Evolutionary conservation across 2,888 invertebrate species (phyloP).

Genomic region (Venusia cambrica): DNA sequence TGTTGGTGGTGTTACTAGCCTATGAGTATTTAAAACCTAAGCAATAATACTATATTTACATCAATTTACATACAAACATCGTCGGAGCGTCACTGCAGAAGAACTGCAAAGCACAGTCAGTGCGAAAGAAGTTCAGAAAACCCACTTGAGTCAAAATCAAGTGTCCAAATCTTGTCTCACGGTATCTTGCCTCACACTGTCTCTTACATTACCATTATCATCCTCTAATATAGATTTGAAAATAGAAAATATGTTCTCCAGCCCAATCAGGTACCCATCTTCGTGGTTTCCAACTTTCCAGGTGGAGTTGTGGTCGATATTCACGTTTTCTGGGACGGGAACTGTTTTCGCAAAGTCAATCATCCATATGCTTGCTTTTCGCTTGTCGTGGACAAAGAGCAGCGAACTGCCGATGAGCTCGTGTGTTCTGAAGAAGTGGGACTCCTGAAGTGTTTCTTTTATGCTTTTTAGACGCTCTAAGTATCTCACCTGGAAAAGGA

Average conservation of each 20-base stretch:
- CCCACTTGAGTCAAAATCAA: constrained; percentile 47
- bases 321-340: constrained; percentile 86
- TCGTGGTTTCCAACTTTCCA: constrained; percentile 98
- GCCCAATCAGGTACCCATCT: constrained; percentile 96
- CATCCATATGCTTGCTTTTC: constrained; percentile 95
- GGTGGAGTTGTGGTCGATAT: constrained; percentile 88
- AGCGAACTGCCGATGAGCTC: constrained; percentile 97
- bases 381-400: constrained; percentile 95
- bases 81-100: constrained; percentile 32
- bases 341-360: constrained; percentile 99
- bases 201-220: constrained; percentile 64
- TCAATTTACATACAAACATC: constrained; percentile 44
- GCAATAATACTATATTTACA: constrained; percentile 71
- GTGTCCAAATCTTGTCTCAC: constrained; percentile 69
- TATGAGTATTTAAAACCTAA: constrained; percentile 73
- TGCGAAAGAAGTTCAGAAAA: constrained; percentile 45
- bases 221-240: constrained; percentile 84
- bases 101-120: constrained; percentile 40
- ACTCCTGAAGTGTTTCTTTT: constrained; percentile 89
- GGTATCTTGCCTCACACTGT: constrained; percentile 60
- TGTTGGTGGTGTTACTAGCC: constrained; percentile 52
- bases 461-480: constrained; percentile 92
- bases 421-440: constrained; percentile 94
- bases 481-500: constrained; percentile 86
- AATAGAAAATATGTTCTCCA: constrained; percentile 93